Base-by-base conservation (phyloP, 2,888 invertebrate genomes). In the Ptilodon capucinus region DNA sequence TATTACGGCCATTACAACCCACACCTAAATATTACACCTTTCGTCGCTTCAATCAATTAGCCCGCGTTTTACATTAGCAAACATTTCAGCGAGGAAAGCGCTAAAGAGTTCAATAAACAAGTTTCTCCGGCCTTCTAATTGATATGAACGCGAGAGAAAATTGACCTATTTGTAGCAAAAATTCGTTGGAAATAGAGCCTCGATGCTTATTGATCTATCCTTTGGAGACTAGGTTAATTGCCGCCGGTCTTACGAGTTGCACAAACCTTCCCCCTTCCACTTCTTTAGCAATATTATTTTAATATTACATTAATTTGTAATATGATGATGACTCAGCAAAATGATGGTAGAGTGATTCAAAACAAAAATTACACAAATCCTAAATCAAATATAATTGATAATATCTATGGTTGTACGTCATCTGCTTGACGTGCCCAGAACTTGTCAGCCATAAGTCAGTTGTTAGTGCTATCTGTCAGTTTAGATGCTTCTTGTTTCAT, bases 101-200 rank as follows among this genome's bases (percentile, higher is more conserved):
- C 45, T 60, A 55, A 58, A 50, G 42, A 40, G 44, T 54, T 52
- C 14, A 8, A 46, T 51, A 57, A 60, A 58, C 57, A 51, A 35
- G 38, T 49, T 50, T 46, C 50, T 40, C 38, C 25, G 39, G 36
- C 32, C 42, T 11, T 30, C 48, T 68, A 64, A 64, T 64, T 60
- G 55, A 42, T 40, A 41, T 34, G 7, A 39, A 40, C 46, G 32
- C 39, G 16, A 51, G 43, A 18, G 16, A 46, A 23, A 52, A 47
- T 50, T 46, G 47, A 48, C 48, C 32, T 46, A 48, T 46, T 34
- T 39, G 43, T 42, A 39, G 25, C 48, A 36, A 35, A 40, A 40
- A 56, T 53, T 40, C 41, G 17, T 25, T 40, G 14, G 25, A 40
- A 18, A 40, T 40, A 25, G 16, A 23, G 8, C 23, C 8, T 35